These are phyloP conservation scores for Penaeus chinensis DNA, from an alignment of 1,140 invertebrate genomes.

Conservation along the genomic window DNA sequence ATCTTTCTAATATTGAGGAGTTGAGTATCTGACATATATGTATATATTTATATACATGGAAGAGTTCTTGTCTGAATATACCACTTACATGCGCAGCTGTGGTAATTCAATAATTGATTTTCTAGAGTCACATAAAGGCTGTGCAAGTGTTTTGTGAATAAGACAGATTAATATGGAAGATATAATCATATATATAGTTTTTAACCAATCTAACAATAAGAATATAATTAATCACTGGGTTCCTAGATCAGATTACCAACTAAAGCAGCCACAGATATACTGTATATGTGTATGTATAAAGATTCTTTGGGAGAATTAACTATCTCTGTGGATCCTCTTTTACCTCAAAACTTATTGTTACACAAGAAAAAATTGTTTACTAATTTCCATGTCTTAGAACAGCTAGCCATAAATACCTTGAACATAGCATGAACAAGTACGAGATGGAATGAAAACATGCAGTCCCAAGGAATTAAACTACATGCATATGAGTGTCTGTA, in stretches of 20 bases:
- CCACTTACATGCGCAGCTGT: constrained; percentile 26
- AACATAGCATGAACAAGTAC: too few relatives aligned
- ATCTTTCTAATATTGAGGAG: not conserved
- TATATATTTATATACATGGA: too few relatives aligned
- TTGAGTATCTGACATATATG: not conserved
- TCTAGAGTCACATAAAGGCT: constrained; percentile 11
- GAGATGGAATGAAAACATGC: too few relatives aligned
- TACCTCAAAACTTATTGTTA: too few relatives aligned
- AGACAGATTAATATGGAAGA: constrained; percentile 35
- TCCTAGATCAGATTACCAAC: constrained; percentile 4
- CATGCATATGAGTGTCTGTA: too few relatives aligned
- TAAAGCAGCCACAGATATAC: constrained; percentile 22
- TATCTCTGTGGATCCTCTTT: too few relatives aligned
- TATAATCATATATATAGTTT: constrained; percentile 12
- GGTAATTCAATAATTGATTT: not conserved
- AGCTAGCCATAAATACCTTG: too few relatives aligned
- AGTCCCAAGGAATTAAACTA: too few relatives aligned
- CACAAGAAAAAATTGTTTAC: too few relatives aligned
- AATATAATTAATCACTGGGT: not conserved
- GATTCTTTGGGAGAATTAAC: too few relatives aligned
- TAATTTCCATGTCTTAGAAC: too few relatives aligned
- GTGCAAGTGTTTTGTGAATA: constrained; percentile 15
- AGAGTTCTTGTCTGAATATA: not conserved
- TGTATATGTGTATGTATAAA: too few relatives aligned
- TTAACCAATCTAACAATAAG: constrained; percentile 13